These are phyloP conservation scores for Euschistus heros DNA, from an alignment of 1,140 invertebrate genomes.

Conservation along the genomic window DNA sequence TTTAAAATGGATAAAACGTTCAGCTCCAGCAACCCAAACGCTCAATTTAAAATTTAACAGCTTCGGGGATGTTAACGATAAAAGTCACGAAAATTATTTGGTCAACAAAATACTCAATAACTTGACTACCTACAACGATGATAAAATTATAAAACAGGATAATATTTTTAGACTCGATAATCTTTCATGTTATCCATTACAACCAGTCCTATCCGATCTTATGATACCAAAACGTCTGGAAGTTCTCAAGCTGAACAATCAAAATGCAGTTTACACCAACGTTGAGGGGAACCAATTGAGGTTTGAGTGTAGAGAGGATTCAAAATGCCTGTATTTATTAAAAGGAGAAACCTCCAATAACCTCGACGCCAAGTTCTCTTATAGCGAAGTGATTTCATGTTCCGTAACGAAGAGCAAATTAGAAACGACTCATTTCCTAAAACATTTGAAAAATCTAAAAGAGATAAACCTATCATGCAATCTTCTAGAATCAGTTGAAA, in stretches of 20 bases:
- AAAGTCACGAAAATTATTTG: neutral
- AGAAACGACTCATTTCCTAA: neutral
- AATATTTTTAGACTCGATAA: too few species aligned
- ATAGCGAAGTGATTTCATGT: too few species aligned
- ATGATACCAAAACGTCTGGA: neutral
- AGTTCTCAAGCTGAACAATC: neutral
- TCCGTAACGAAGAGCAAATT: neutral
- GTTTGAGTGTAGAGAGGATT: neutral
- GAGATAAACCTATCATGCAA: neutral
- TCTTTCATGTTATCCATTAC: too few species aligned
- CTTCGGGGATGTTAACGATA: neutral
- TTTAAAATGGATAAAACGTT: neutral
- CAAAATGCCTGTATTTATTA: neutral
- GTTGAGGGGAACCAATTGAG: neutral
- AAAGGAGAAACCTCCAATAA: neutral
- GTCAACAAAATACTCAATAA: neutral
- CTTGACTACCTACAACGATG: neutral
- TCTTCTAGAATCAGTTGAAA: neutral
- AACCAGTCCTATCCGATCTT: neutral
- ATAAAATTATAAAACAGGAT: neutral
- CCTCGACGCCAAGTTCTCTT: too few species aligned
- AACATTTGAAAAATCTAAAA: neutral
- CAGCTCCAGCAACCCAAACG: neutral
- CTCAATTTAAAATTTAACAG: neutral
- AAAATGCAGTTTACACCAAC: neutral